Evolutionary conservation across 2,113 vertebrate species (phyloP), one percentile per base, ranked within the genome.

Genomic region (Fregetta grallaria): DNA sequence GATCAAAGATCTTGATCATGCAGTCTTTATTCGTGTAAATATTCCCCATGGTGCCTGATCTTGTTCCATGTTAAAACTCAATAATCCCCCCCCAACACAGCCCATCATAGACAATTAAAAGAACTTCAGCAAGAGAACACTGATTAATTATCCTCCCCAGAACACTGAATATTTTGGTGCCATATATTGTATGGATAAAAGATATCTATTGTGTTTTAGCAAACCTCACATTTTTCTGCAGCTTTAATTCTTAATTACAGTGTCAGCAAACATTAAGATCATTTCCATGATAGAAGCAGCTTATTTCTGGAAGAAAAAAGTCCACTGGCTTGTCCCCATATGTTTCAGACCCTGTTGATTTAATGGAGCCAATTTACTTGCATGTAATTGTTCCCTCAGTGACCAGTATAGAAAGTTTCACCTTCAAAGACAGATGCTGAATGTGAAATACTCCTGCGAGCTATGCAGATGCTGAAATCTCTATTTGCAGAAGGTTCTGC

Each of bases 1-100:
- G 96, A 95, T 97, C 94, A 96, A 97, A 97, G 88, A 92, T 87
- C 81, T 92, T 86, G 62, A 94, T 95, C 95, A 34, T 88, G 89
- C 84, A 94, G 58, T 95, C 89, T 95, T 96, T 92, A 91, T 95
- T 97, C 16, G 18, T 94, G 86, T 94, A 92, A 96, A 77, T 94
- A 94, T 87, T 97, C 89, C 91, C 89, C 59, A 42, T 47, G 74
- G 84, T 94, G 84, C 65, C 91, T 88, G 76, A 91, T 96, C 91
- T 96, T 87, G 58, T 92, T 94, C 53, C 74, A 68, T 92, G 81
- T 68, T 87, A 92, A 89, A 95, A 92, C 74, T 89, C 91, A 94
- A 47, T 86, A 91, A 81, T 75, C 26, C 30, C 49, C 29, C 73
- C 68, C 56, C 75, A 94, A 79, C 30, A 49, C 34, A 88, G 52